Percentiles rank a stretch among this genome's conserved stretches.
phyloP scores from a whole-genome alignment of 92 coral and sea anemone species.

The Pocillopora grandis region DNA sequence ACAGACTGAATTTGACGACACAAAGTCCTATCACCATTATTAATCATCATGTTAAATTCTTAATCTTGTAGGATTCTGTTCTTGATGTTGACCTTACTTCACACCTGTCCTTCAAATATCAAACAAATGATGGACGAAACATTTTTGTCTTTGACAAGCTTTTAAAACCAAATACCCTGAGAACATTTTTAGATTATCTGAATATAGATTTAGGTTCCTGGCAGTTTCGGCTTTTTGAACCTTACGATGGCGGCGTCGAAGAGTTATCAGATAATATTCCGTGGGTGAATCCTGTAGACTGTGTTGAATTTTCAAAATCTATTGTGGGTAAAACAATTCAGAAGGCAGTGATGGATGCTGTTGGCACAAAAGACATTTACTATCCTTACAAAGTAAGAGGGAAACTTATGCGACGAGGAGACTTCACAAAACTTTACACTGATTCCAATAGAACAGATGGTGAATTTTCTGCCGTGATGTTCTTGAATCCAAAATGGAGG shows the following conservation, averaged over 20 bases:
- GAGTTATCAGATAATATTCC: slow-evolving; percentile 77
- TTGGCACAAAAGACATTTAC: slow-evolving; percentile 62
- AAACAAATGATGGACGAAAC: slow-evolving; percentile 65
- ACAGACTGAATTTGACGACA: too few species aligned
- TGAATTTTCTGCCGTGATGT: slow-evolving; percentile 79
- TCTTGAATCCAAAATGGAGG: slow-evolving; percentile 75
- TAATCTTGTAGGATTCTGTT: slow-evolving; percentile 44
- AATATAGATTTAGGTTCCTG: slow-evolving; percentile 73
- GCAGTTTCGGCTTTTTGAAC: slow-evolving; percentile 81
- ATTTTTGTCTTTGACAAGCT: slow-evolving; percentile 75
- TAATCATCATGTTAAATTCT: not conserved
- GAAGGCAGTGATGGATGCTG: slow-evolving; percentile 81
- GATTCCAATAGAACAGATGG: slow-evolving; percentile 79
- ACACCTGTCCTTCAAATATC: slow-evolving; percentile 66
- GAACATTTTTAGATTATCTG: slow-evolving; percentile 48
- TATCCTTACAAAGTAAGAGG: slow-evolving; percentile 79
- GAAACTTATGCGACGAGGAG: slow-evolving; percentile 91
- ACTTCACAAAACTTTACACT: slow-evolving; percentile 69
- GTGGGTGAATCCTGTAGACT: slow-evolving; percentile 82
- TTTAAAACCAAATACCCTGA: slow-evolving; percentile 41
- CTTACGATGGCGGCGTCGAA: slow-evolving; percentile 78
- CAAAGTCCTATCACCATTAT: too few species aligned
- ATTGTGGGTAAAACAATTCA: slow-evolving; percentile 68
- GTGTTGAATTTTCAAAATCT: slow-evolving; percentile 67
- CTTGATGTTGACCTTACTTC: slow-evolving; percentile 61